Conservation (phyloP, 2,113 vertebrate species). For the Rhinolophus sinicus region DNA sequence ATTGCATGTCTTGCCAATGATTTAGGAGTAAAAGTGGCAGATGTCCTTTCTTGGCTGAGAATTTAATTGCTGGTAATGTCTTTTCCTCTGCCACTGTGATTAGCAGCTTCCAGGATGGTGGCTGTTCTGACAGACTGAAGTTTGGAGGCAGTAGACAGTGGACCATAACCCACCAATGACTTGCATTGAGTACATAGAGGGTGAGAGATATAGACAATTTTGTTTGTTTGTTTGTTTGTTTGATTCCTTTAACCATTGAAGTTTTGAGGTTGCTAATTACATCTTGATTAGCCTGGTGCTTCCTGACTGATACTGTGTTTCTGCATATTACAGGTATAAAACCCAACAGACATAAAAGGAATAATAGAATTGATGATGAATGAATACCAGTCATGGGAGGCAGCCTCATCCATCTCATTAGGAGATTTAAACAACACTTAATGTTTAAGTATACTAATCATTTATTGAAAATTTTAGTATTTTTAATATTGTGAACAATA, state of each 20-base stretch:
- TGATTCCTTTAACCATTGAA: neutral
- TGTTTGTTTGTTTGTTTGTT: neutral
- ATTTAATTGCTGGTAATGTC: neutral
- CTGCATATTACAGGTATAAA: neutral
- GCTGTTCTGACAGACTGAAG: neutral
- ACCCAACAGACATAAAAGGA: neutral
- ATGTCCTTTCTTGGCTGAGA: neutral
- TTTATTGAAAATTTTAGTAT: neutral
- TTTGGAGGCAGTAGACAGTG: neutral
- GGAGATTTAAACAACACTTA: neutral
- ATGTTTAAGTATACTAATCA: neutral
- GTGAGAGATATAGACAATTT: neutral
- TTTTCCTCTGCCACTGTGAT: neutral
- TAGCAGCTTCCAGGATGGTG: neutral
- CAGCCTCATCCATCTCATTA: neutral
- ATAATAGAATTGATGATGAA: neutral
- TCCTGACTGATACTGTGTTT: neutral
- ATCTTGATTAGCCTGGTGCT: neutral
- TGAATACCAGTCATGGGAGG: neutral
- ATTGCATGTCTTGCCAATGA: neutral
- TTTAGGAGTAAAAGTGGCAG: neutral
- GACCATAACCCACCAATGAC: neutral
- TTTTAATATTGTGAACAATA: neutral
- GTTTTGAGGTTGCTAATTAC: neutral
- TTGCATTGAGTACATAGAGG: neutral